Base-by-base conservation (phyloP, 2,888 invertebrate genomes). In the Adelphocoris suturalis region DNA sequence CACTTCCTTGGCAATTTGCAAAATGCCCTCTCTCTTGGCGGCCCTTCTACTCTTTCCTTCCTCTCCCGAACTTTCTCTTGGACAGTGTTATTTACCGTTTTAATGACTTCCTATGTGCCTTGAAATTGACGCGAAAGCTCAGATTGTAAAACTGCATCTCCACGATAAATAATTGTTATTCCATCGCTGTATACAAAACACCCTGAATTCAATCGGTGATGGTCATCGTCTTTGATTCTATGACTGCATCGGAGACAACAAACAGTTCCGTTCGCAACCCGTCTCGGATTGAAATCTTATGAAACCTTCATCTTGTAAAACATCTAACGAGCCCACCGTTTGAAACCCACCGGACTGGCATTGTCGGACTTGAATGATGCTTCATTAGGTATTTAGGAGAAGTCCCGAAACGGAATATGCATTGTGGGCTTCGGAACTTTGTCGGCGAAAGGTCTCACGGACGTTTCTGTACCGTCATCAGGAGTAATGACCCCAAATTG, bases 341-440 rank as follows among this genome's bases (percentile, higher is more conserved):
- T 57, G 85, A 85, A 85, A 85, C 57, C 85, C 61, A 57, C 27
- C 85, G 28, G 23, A 7, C 19, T 55, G 16, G 55, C 57, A 27
- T 85, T 85, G 85, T 85, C 27, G 23, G 57, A 4, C 27, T 57
- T 85, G 85, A 85, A 85, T 85, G 85, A 57, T 55, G 85, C 55
- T 85, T 85, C 85, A 85, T 85, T 85, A 85, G 85, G 85, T 85
- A 85, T 85, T 85, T 85, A 85, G 85, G 52, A 55, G 52, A 55
- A 13, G 85, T 16, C 61, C 55, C 85, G n/a, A 37, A 61, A 85
- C 55, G 61, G 85, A 85, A 85, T 85, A 85, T 85, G 85, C 85
- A 85, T 85, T 85, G 57, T 85, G 85, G 57, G 55, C 16, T 61
- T 85, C 57, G 85, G 85, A 61, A 85, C 57, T 84, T 84, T 85